These are phyloP conservation scores for Epinephelus awoara DNA, from an alignment of 2,797 vertebrate genomes.

Conservation along the genomic window DNA sequence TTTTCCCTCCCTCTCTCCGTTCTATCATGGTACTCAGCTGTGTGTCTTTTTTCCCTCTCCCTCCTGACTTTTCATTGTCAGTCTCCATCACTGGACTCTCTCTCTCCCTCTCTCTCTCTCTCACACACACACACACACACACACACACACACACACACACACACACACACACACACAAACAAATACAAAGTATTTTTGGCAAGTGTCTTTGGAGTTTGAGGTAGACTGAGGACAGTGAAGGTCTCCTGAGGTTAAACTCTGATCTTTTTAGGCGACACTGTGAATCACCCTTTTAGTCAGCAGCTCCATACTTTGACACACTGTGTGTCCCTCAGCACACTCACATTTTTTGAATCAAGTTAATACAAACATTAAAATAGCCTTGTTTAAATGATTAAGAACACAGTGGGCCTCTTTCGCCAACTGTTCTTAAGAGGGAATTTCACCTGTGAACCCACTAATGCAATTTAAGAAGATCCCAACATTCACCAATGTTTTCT, in stretches of 20 bases:
- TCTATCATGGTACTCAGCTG: slow-evolving; percentile 56
- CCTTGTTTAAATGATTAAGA: neutral
- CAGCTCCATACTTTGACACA: neutral
- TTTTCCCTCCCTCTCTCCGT: slow-evolving; percentile 79
- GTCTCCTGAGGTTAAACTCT: slow-evolving; percentile 31
- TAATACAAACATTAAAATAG: neutral
- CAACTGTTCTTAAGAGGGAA: too few relatives aligned
- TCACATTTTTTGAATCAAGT: neutral
- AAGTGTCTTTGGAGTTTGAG: slow-evolving; percentile 24
- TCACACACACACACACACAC: neutral
- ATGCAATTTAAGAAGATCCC: too few relatives aligned
- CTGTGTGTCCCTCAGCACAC: neutral
- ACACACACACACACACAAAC: slow-evolving; percentile 13
- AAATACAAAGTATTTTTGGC: slow-evolving; percentile 31
- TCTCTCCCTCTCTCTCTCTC: slow-evolving; percentile 31
- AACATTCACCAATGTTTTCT: too few relatives aligned
- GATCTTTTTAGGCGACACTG: neutral
- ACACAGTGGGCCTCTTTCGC: too few relatives aligned
- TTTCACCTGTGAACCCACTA: too few relatives aligned
- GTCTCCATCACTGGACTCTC: slow-evolving; percentile 81
- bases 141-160: slow-evolving; percentile 36
- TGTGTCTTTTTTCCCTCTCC: slow-evolving; percentile 52
- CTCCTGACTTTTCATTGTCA: slow-evolving; percentile 75
- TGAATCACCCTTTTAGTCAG: neutral
- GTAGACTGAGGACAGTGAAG: slow-evolving; percentile 29